Percentiles rank a stretch among this genome's conserved stretches.
Conservation (phyloP, 2,888 invertebrate species). For the Sturmia bella region DNA sequence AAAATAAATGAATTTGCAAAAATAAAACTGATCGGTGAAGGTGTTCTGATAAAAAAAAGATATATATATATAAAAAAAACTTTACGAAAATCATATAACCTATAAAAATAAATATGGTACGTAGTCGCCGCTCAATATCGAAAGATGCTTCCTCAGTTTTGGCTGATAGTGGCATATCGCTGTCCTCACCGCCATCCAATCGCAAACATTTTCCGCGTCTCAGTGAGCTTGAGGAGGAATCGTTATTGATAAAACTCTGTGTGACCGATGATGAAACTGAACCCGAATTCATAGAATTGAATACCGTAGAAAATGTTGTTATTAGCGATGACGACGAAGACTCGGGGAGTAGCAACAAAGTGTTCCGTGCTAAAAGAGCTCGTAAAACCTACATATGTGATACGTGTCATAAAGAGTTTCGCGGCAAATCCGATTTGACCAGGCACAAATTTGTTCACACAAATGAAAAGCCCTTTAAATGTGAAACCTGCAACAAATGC, state of each 20-base stretch:
- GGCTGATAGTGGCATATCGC: constrained; percentile 79
- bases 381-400: constrained; percentile 84
- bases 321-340: constrained; percentile 69
- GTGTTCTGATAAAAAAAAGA: constrained; percentile 50
- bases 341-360: constrained; percentile 48
- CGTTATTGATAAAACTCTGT: constrained; percentile 61
- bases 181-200: constrained; percentile 78
- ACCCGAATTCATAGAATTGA: constrained; percentile 50
- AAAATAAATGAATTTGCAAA: constrained; percentile 13
- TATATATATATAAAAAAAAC: constrained; percentile 11
- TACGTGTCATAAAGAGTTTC: constrained; percentile 86
- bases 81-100: constrained; percentile 10
- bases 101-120: constrained; percentile 74
- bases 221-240: constrained; percentile 69
- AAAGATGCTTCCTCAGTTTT: constrained; percentile 78
- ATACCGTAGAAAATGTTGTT: constrained; percentile 38
- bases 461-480: constrained; percentile 85
- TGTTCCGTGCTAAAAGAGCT: constrained; percentile 45
- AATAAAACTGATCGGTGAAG: constrained; percentile 48
- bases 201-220: constrained; percentile 37
- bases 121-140: constrained; percentile 78
- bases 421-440: constrained; percentile 85
- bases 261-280: constrained; percentile 63
- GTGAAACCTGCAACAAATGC: constrained; percentile 85
- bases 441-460: constrained; percentile 87